phyloP scores from a whole-genome alignment of 1,140 invertebrate species.

The Lordiphosa mommai region DNA sequence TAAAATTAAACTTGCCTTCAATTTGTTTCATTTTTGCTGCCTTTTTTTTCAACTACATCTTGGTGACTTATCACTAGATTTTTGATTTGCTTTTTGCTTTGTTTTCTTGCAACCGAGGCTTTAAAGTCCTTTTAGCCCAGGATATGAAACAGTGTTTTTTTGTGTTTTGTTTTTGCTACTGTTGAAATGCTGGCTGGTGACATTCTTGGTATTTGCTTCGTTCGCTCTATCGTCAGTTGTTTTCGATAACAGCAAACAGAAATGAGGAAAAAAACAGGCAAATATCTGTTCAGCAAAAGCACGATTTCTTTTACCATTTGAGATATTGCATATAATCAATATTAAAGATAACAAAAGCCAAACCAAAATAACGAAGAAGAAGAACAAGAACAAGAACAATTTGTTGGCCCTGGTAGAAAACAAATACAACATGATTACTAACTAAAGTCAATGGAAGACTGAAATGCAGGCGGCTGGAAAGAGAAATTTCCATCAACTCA shows the following conservation, averaged over 20 bases:
- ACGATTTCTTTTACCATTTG: conserved; percentile 2
- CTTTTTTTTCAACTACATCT: neutral
- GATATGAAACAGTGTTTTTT: conserved; percentile 4
- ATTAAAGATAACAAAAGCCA: conserved; percentile 44
- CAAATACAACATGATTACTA: conserved; percentile 46
- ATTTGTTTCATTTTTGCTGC: no score
- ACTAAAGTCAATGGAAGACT: conserved; percentile 24
- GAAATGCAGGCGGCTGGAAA: conserved; percentile 24
- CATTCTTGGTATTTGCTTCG: conserved; percentile 1
- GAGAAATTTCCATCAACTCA: conserved; percentile 42
- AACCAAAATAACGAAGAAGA: neutral
- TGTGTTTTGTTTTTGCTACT: neutral
- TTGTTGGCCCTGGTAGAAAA: conserved; percentile 22
- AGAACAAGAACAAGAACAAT: conserved; percentile 13
- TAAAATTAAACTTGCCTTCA: no score
- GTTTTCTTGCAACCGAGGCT: neutral
- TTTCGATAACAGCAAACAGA: conserved; percentile 8
- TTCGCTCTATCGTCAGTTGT: conserved; percentile 2
- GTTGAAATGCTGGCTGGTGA: neutral
- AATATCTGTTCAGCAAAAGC: conserved; percentile 5
- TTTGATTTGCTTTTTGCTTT: neutral
- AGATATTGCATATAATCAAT: conserved; percentile 50
- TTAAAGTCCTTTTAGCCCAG: conserved; percentile 5
- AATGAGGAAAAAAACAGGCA: conserved; percentile 2
- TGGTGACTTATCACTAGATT: neutral